phyloP scores from a whole-genome alignment of 35 echinoderm and acorn worm species.

The Anneissia japonica region DNA sequence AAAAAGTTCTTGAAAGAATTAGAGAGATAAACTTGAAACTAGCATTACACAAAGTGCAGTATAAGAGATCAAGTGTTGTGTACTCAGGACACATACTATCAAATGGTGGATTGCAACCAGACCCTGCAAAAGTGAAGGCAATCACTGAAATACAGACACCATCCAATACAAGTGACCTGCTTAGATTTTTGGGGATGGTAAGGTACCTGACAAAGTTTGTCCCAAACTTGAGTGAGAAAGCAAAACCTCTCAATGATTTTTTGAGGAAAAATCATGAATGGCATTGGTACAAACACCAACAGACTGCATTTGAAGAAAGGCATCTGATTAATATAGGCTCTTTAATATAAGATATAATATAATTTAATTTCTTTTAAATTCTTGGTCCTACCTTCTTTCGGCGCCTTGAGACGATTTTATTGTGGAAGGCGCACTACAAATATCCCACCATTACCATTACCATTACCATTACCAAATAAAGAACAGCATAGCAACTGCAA shows the following conservation, averaged over 20 bases:
- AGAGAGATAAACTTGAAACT: no score
- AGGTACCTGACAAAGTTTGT: conserved; percentile 40
- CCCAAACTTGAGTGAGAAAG: conserved; percentile 13
- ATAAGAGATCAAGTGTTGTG: neutral
- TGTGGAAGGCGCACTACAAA: no score
- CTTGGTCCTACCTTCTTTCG: no score
- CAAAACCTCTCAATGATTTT: conserved; percentile 12
- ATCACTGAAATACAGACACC: neutral
- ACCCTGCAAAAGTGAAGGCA: conserved; percentile 24
- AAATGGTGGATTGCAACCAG: conserved; percentile 10
- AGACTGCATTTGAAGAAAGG: neutral
- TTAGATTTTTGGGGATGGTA: conserved; percentile 16
- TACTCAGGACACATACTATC: conserved; percentile 2
- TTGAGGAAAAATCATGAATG: conserved; percentile 1
- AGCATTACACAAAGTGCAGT: no score
- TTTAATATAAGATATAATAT: no score
- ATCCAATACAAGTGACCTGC: neutral
- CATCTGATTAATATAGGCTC: neutral
- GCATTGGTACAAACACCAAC: conserved; percentile 1
- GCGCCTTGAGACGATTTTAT: no score
- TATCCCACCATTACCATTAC: no score
- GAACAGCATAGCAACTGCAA: neutral
- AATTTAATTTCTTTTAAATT: no score
- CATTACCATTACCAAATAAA: conserved; percentile 15
- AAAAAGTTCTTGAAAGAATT: no score